Base-by-base conservation (phyloP, 2,888 invertebrate species). In the Seladonia tumulorum region DNA sequence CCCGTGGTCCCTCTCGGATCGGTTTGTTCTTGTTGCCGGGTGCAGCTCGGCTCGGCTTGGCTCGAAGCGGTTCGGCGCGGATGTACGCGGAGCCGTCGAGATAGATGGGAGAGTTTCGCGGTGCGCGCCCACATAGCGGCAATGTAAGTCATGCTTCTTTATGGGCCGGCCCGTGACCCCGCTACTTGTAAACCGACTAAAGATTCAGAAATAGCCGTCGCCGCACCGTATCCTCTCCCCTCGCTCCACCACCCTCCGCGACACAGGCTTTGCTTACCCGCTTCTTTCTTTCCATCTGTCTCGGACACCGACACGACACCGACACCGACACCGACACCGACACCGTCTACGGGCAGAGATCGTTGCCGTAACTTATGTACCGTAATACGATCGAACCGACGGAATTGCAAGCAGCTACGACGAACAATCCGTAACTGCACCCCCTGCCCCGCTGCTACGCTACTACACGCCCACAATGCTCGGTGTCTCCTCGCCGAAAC, bases 141-240 rank as follows among this genome's bases (percentile, higher is more conserved):
- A 92, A 94, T 93, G 93, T 94, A 94, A 94, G 94, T 94, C 94
- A 93, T 93, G 93, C 91, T 94, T 94, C 93, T 94, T 94, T 94
- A 94, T 94, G 94, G 93, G 91, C 89, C 91, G 92, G 89, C 94
- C 93, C 91, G 88, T 93, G 94, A 94, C 94, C 94, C 93, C 90
- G 94, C 94, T 94, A 94, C 94, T 94, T 94, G 94, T 94, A 93
- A 94, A 94, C 92, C 93, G 93, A 92, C 94, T 93, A 93, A 94
- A 93, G 93, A 94, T 94, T 94, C 94, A 93, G 92, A 93, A 94
- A 94, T 94, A 94, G 90, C 94, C 91, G 89, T 92, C 88, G 86
- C 88, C 85, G 82, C 88, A 85, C 88, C 83, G 76, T 63, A 57
- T 71, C 73, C 63, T 18, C 22, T 53, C 53, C 74, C 60, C 79